Evolutionary conservation across 2,113 vertebrate species (phyloP).

Genomic region (Gopherus flavomarginatus): DNA sequence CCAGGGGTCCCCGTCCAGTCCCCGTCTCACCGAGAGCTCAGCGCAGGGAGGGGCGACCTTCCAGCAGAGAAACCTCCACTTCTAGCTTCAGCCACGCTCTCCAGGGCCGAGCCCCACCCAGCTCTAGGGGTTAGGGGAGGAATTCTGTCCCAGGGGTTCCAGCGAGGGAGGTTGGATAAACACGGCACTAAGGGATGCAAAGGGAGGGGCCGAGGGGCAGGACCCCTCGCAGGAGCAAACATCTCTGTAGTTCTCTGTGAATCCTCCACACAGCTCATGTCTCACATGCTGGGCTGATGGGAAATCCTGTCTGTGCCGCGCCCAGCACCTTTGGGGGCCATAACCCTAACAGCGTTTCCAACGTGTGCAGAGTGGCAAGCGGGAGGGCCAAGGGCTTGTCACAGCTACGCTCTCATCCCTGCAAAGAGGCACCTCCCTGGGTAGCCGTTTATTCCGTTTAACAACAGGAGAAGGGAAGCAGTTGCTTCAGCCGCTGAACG

Average conservation of each 20-base stretch:
- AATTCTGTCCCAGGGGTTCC: neutral
- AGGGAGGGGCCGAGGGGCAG: neutral
- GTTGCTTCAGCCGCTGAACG: fast-evolving
- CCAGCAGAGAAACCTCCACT: no score
- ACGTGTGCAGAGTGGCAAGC: neutral
- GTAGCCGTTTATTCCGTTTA: neutral
- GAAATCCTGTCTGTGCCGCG: neutral
- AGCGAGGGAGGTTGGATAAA: neutral
- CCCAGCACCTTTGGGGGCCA: no score
- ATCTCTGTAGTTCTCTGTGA: neutral
- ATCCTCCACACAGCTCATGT: neutral
- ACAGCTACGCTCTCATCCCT: neutral
- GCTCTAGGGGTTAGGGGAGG: neutral
- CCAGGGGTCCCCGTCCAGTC: no score
- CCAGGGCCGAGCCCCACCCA: neutral
- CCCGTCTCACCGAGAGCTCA: neutral
- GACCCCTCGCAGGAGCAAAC: neutral
- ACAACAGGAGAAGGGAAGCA: neutral
- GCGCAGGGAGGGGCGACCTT: no score
- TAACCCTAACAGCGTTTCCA: no score
- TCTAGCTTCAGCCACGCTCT: no score
- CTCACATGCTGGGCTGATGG: no score
- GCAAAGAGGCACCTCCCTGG: neutral
- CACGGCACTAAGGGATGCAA: no score
- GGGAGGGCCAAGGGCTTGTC: neutral